phyloP scores from a whole-genome alignment of 2,888 invertebrate species.

The Scaeva pyrastri region DNA sequence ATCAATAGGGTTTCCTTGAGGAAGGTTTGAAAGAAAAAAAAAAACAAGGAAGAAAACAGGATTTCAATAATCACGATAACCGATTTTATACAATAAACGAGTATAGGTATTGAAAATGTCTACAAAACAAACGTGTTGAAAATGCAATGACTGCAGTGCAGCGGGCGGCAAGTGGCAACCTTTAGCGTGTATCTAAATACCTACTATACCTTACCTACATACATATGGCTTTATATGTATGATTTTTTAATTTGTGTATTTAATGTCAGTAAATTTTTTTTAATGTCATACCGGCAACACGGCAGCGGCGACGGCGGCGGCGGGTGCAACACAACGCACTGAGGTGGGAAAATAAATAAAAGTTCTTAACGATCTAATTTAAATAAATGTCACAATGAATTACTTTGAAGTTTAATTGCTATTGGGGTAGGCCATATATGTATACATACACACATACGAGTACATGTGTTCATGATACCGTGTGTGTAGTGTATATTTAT shows the following conservation, averaged over 20 bases:
- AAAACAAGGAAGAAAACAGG: constrained; percentile 20
- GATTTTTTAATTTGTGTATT: constrained; percentile 62
- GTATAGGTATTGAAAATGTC: constrained; percentile 25
- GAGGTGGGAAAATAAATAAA: constrained; percentile 55
- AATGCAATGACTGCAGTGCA: constrained; percentile 38
- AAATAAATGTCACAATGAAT: constrained; percentile 72
- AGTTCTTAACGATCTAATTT: constrained; percentile 63
- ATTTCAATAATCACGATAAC: constrained; percentile 67
- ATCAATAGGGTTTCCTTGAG: constrained; percentile 14
- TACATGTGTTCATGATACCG: too few species aligned
- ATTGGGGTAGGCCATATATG: constrained; percentile 3
- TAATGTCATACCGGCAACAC: background rate
- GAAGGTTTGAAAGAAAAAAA: too few species aligned
- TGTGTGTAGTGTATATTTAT: too few species aligned
- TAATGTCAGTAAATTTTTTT: constrained; percentile 23
- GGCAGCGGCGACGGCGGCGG: background rate
- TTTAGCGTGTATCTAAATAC: constrained; percentile 34
- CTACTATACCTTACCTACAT: background rate
- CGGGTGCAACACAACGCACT: background rate
- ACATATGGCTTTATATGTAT: background rate
- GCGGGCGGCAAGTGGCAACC: background rate
- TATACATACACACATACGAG: too few species aligned
- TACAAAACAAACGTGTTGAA: constrained; percentile 66
- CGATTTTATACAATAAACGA: background rate
- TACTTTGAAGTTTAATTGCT: constrained; percentile 34